These are phyloP conservation scores for Poecilia picta DNA, from an alignment of 2,797 vertebrate species.

Conservation along the genomic window DNA sequence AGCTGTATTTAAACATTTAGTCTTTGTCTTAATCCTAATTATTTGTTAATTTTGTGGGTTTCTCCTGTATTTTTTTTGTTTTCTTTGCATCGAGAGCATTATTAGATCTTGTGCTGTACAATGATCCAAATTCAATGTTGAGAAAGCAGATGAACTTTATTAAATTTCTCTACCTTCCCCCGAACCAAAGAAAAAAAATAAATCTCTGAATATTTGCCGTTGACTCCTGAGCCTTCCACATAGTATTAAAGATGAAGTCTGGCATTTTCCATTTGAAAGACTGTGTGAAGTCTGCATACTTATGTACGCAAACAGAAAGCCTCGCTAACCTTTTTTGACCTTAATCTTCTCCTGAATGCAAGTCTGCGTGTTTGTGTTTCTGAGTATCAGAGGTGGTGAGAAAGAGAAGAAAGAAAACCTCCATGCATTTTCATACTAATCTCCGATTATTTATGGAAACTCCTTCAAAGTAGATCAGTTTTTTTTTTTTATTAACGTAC, in stretches of 20 bases:
- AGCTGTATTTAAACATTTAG: not conserved
- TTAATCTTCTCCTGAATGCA: constrained; percentile 37
- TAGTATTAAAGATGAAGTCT: not conserved
- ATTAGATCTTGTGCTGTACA: not conserved
- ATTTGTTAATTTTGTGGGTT: not conserved
- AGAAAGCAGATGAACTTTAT: constrained; percentile 41
- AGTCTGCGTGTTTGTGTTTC: constrained; percentile 13
- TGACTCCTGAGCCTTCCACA: constrained; percentile 8
- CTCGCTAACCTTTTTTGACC: constrained; percentile 42
- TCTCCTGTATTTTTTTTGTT: not conserved
- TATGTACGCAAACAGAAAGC: constrained; percentile 23
- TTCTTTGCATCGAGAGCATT: not conserved
- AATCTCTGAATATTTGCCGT: constrained; percentile 12
- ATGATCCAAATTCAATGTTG: constrained; percentile 7
- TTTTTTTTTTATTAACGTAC: constrained; percentile 22
- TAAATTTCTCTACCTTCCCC: constrained; percentile 28
- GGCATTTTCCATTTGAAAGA: constrained; percentile 28
- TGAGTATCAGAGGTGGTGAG: not conserved
- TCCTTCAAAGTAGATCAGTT: constrained; percentile 29
- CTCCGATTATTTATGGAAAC: constrained; percentile 31
- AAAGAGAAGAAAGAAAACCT: constrained; percentile 4
- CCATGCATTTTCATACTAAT: constrained; percentile 9
- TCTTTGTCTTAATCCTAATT: not conserved
- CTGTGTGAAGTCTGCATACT: constrained; percentile 15
- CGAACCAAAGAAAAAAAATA: constrained; percentile 3